phyloP scores from a whole-genome alignment of 2,888 invertebrate species.

The Ceratothoa steindachneri region DNA sequence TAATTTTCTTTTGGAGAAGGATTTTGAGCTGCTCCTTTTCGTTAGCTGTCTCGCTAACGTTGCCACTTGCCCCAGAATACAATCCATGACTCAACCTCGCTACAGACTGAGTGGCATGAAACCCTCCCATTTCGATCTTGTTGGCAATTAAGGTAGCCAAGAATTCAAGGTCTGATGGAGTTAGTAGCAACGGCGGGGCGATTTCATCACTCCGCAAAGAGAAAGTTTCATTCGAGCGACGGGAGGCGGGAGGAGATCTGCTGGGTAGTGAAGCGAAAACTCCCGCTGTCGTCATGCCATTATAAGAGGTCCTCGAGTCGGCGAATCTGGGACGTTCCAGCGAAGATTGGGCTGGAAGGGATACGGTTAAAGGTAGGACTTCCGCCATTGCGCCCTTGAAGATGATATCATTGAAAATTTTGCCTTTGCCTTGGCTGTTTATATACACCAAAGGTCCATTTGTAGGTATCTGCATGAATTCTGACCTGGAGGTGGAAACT shows the following conservation, averaged over 20 bases:
- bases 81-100: neutral
- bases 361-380: neutral
- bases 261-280: neutral
- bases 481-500: neutral
- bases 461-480: neutral
- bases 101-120: neutral
- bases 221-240: neutral
- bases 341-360: neutral
- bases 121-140: slow-evolving; percentile 19
- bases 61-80: neutral
- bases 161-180: slow-evolving; percentile 34
- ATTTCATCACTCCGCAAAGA: neutral
- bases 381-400: neutral
- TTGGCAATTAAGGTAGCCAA: slow-evolving; percentile 36
- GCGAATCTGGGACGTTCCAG: too few relatives aligned
- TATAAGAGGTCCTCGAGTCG: too few relatives aligned
- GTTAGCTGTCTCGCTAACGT: too few relatives aligned
- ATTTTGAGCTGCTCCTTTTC: too few relatives aligned
- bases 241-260: too few relatives aligned
- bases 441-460: neutral
- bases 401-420: neutral
- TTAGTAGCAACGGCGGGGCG: neutral
- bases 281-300: too few relatives aligned
- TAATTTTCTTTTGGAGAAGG: too few relatives aligned
- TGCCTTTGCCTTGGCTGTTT: neutral